Evolutionary conservation across 2,113 vertebrate genomes (phyloP).

Genomic region (Xenopus borealis): DNA sequence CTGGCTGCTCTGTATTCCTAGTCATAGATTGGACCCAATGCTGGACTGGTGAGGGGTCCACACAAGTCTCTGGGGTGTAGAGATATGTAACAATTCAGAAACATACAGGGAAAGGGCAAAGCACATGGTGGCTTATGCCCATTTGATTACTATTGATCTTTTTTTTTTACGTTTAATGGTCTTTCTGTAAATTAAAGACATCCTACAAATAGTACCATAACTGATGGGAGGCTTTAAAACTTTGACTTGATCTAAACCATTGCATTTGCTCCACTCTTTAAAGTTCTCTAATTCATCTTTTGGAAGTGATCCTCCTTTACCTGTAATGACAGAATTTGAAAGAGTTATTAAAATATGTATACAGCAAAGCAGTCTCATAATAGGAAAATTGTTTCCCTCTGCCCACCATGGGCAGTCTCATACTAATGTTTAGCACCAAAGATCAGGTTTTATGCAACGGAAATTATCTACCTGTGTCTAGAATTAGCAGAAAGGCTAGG

Average conservation of each 20-base stretch:
- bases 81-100: too few species aligned
- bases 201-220: conserved; percentile 12
- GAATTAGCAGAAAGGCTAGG: background rate
- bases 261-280: conserved; percentile 19
- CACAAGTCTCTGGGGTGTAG: too few species aligned
- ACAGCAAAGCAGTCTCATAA: too few species aligned
- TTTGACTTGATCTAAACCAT: background rate
- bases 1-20: too few species aligned
- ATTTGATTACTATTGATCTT: too few species aligned
- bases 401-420: too few species aligned
- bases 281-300: background rate
- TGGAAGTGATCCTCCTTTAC: background rate
- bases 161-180: too few species aligned
- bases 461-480: background rate
- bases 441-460: background rate
- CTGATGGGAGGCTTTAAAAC: background rate
- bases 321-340: background rate
- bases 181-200: too few species aligned
- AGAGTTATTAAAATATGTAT: background rate
- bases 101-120: background rate
- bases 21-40: too few species aligned
- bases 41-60: too few species aligned
- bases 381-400: background rate
- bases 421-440: too few species aligned
- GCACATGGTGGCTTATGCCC: too few species aligned